phyloP scores from a whole-genome alignment of 2,797 vertebrate genomes.

The Cyclura pinguis region DNA sequence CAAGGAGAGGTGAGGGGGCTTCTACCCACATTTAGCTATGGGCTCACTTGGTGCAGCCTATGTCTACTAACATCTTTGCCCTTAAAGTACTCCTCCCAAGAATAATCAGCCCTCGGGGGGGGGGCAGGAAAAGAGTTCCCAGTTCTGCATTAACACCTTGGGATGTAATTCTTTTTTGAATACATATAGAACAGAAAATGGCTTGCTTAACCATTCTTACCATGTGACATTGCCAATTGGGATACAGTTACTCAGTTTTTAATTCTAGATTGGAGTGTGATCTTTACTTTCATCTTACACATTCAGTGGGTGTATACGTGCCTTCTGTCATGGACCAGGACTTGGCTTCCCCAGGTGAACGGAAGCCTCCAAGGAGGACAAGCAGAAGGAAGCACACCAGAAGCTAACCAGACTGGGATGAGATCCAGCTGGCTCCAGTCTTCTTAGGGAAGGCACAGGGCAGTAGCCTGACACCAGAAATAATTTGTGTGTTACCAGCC shows the following conservation, averaged over 20 bases:
- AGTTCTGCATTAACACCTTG: background rate
- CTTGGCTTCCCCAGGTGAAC: too few relatives aligned
- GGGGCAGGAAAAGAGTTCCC: background rate
- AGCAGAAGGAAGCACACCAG: too few relatives aligned
- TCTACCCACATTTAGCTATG: background rate
- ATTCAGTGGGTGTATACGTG: background rate
- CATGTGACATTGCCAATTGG: background rate
- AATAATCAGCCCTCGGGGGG: too few relatives aligned
- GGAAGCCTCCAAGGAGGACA: too few relatives aligned
- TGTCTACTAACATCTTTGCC: too few relatives aligned
- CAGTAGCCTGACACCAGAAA: too few relatives aligned
- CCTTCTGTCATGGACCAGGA: too few relatives aligned
- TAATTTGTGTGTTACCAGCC: too few relatives aligned
- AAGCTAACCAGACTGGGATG: too few relatives aligned
- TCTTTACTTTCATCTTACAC: slow-evolving; percentile 40
- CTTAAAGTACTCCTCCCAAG: background rate
- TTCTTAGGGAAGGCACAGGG: too few relatives aligned
- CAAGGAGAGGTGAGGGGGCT: too few relatives aligned
- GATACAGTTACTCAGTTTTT: slow-evolving; percentile 33
- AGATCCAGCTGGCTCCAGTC: too few relatives aligned
- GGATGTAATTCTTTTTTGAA: background rate
- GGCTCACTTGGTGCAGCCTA: background rate
- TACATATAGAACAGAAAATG: background rate
- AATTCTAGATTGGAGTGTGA: slow-evolving; percentile 28
- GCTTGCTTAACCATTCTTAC: slow-evolving; percentile 15